Evolutionary conservation across 2,888 invertebrate species (phyloP).

Genomic region (Aricia artaxerxes): DNA sequence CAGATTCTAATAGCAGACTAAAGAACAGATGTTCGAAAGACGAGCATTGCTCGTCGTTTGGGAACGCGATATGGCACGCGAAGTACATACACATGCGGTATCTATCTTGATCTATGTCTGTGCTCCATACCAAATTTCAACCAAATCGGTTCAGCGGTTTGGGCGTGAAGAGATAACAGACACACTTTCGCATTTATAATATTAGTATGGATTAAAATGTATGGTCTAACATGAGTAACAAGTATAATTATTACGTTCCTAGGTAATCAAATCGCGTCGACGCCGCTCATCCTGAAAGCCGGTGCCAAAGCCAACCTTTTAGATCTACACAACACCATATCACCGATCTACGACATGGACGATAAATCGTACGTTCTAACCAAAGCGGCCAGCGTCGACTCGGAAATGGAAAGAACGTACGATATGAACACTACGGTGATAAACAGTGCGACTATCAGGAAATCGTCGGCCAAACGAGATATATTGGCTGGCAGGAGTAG

Average conservation of each 20-base stretch:
- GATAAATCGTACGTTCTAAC: conserved; percentile 63
- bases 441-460: conserved; percentile 65
- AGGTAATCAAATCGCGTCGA: conserved; percentile 67
- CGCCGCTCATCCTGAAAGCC: conserved; percentile 60
- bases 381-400: conserved; percentile 48
- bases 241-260: conserved; percentile 37
- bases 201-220: no score
- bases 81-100: no score
- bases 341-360: conserved; percentile 69
- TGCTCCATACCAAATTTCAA: no score
- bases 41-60: no score
- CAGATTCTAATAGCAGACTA: no score
- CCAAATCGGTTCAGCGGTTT: no score
- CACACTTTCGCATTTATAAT: no score
- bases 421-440: conserved; percentile 60
- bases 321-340: conserved; percentile 65
- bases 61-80: no score
- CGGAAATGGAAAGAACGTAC: conserved; percentile 52
- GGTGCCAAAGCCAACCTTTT: conserved; percentile 56
- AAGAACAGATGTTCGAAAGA: no score
- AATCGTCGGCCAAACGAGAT: conserved; percentile 58
- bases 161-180: no score
- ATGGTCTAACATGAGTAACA: neutral
- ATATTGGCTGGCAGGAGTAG: conserved; percentile 55
- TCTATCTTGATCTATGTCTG: no score